phyloP scores from a whole-genome alignment of 2,797 vertebrate genomes.

The Myripristis jacobus region DNA sequence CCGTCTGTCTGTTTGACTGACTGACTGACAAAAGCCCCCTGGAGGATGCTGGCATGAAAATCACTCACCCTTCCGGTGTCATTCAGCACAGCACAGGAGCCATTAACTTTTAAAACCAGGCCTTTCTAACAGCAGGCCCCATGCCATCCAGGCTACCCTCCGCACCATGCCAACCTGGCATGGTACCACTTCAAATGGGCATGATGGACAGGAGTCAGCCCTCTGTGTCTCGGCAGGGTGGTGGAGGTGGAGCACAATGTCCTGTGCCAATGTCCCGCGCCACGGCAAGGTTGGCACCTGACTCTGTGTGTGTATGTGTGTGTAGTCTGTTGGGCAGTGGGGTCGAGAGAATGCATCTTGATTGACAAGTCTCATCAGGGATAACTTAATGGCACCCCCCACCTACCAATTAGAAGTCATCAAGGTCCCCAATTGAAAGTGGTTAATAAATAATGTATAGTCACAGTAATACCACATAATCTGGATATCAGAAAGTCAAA shows the following conservation, averaged over 20 bases:
- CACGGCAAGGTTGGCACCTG: constrained; percentile 68
- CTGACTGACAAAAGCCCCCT: constrained; percentile 73
- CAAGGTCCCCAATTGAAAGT: constrained; percentile 86
- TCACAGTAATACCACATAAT: constrained; percentile 88
- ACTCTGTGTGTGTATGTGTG: constrained; percentile 43
- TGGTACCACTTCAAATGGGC: constrained; percentile 66
- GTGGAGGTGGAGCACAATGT: constrained; percentile 50
- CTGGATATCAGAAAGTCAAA: constrained; percentile 90
- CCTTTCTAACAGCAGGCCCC: constrained; percentile 66
- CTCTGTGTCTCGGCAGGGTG: constrained; percentile 57
- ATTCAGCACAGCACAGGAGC: constrained; percentile 74
- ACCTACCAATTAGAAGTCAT: constrained; percentile 85
- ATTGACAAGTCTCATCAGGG: constrained; percentile 88
- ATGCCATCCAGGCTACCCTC: constrained; percentile 60
- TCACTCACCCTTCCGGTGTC: constrained; percentile 76
- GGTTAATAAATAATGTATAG: constrained; percentile 89
- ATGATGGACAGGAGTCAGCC: constrained; percentile 80
- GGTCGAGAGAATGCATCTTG: constrained; percentile 81
- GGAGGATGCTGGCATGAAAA: constrained; percentile 73
- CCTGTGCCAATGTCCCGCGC: constrained; percentile 57
- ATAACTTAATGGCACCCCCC: constrained; percentile 77
- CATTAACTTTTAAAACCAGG: constrained; percentile 81
- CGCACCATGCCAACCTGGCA: constrained; percentile 44
- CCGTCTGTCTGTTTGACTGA: constrained; percentile 65
- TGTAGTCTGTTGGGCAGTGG: constrained; percentile 63